Percentiles rank a stretch among this genome's conserved stretches.
Conservation (phyloP, 2,797 vertebrate species). For the Pelodytes ibericus region DNA sequence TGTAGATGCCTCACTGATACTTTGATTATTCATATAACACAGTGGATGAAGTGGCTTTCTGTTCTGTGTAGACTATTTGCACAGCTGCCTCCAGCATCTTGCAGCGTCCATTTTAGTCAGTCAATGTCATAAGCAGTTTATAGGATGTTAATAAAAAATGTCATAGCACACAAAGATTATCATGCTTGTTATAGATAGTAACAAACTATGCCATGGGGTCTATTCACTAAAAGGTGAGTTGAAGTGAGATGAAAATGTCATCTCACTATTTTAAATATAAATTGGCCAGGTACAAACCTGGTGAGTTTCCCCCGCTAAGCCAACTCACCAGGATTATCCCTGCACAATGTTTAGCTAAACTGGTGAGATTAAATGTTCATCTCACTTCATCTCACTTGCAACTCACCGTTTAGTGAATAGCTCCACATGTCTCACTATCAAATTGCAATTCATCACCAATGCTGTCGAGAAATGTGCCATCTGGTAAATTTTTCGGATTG, state of each 20-base stretch:
- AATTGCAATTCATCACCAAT: not conserved
- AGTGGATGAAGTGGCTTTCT: not conserved
- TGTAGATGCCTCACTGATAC: not conserved
- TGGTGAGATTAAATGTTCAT: too few species aligned
- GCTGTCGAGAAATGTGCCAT: not conserved
- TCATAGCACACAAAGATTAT: not conserved
- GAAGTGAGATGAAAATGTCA: too few species aligned
- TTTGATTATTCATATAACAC: slow-evolving; percentile 13
- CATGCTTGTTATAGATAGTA: not conserved
- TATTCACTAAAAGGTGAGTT: too few species aligned
- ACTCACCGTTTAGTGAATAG: too few species aligned
- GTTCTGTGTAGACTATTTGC: not conserved
- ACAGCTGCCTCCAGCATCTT: slow-evolving; percentile 5
- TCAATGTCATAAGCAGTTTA: not conserved
- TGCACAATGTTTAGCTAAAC: too few species aligned
- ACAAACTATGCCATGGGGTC: not conserved
- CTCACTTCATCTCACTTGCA: too few species aligned
- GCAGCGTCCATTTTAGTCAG: not conserved
- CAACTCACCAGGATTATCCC: too few species aligned
- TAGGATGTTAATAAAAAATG: not conserved
- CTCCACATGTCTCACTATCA: not conserved
- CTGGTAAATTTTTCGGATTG: too few species aligned
- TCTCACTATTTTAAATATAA: too few species aligned
- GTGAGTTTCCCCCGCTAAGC: too few species aligned
- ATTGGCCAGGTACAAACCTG: too few species aligned